Evolutionary conservation across 2,888 invertebrate genomes (phyloP), one percentile per base, ranked within the genome.

Genomic region (Agriotes lineatus): DNA sequence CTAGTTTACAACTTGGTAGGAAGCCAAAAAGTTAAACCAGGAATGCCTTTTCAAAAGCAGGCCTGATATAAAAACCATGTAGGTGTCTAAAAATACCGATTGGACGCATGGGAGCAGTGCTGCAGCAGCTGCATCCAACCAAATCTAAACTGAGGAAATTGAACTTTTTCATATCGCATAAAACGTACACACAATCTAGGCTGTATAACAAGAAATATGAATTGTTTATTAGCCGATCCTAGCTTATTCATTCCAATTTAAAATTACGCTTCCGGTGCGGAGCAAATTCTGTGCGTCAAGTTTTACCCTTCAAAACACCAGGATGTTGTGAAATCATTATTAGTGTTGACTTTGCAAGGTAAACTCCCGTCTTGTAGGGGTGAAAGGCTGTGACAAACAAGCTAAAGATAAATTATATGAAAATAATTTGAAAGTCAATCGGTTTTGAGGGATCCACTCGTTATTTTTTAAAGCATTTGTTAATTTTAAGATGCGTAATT

Each of bases 41-140:
- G 45, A 54, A 45, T 63, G 52, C 54, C 42, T 63, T 63, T 56
- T 63, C 16, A 45, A 62, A 25, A 62, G 42, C 54, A 19, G 16
- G 12, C 42, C 30, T 44, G 33, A 63, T 63, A 63, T 54, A 56
- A 63, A 61, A 63, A 56, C 12, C 16, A 22, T 63, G 45, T 19
- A 62, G 62, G 62, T 63, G 50, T 54, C 63, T 63, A 63, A 63
- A 56, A 63, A 63, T 63, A 63, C 25, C 62, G 45, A 50, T 45
- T 9, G 18, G 14, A 22, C 42, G 10, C 19, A 37, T 39, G 22
- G 1, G 18, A 22, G 1, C 12, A 57, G 7, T 19, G 14, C 18
- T 35, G 59, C 48, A 45, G 18, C 59, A 59, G 59, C 59, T 59
- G 45, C 59, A 48, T 18, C 45, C 48, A 48, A 59, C 45, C 39